Conservation (phyloP, 1,140 invertebrate genomes). For the Drosophila setifemur region DNA sequence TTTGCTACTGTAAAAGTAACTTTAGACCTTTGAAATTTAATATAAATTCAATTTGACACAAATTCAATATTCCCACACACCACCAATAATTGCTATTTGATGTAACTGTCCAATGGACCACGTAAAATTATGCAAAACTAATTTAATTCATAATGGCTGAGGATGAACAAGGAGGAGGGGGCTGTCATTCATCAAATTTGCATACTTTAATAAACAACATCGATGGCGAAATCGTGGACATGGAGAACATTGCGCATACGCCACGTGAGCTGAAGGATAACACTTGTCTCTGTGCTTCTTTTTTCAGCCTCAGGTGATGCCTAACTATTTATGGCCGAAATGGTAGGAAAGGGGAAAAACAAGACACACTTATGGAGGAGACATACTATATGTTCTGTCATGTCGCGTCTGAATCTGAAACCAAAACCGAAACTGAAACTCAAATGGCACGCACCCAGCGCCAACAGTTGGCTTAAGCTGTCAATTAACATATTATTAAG, state of each 20-base stretch:
- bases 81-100: too few relatives aligned
- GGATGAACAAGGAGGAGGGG: too few relatives aligned
- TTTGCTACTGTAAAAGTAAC: too few relatives aligned
- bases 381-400: conserved; percentile 53
- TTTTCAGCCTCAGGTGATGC: neutral
- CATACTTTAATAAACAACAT: conserved; percentile 31
- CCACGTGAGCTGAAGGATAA: conserved; percentile 16
- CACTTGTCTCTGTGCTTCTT: neutral
- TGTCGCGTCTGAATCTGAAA: conserved; percentile 26
- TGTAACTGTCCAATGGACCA: too few relatives aligned
- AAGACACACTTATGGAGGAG: conserved; percentile 36
- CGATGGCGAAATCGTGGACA: conserved; percentile 14
- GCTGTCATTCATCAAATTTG: conserved; percentile 34
- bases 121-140: too few relatives aligned
- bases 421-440: neutral
- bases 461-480: conserved; percentile 52
- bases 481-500: conserved; percentile 60
- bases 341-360: neutral
- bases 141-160: too few relatives aligned
- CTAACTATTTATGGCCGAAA: neutral
- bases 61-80: too few relatives aligned
- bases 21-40: too few relatives aligned
- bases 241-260: conserved; percentile 9
- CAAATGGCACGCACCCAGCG: conserved; percentile 25
- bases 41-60: too few relatives aligned